Evolutionary conservation across 2,888 invertebrate genomes (phyloP), one percentile per base, ranked within the genome.

Genomic region (Theodoxus fluviatilis): DNA sequence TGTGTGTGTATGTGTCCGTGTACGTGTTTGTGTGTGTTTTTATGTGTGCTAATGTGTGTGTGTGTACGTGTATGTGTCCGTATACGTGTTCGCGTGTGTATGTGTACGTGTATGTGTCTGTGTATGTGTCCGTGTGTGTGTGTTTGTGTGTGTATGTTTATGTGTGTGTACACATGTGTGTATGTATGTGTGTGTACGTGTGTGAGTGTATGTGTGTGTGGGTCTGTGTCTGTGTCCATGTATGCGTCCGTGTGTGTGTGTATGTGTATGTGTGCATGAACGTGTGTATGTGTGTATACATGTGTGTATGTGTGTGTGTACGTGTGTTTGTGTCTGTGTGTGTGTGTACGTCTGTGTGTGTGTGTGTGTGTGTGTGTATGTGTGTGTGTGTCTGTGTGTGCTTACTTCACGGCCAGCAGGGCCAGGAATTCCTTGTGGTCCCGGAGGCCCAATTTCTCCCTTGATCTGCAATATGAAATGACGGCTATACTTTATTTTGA

Each of bases 31-130:
- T 57, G 28, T 57, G 57, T 57, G 57, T 57, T 3, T 57, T 28
- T 57, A 6, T 57, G 37, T 61, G 35, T 1, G 37, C 33, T 4
- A 6, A 37, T 2, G 2, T n/a, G 9, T 35, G 18, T 35, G 59
- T 61, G 18, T 37, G 61, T 61, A 3, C 22, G n/a, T 1, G 15
- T 35, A 22, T 61, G 61, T 35, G 31, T 40, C 1, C 25, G 3
- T 40, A 31, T 38, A 37, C 37, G 65, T 49, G 72, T 65, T 43
- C 7, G 31, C 28, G 70, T 71, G 63, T 63, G 71, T 71, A 49
- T 63, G 70, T 71, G 64, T 63, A 64, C 63, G 77, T 78, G 68
- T 71, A 49, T 63, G 49, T 64, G 31, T 37, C 70, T 71, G 69
- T 66, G 70, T 71, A 55, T 52, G 70, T 65, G 65, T 71, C 22